A percentile compares a stretch with the other conserved stretches of the same genome.
Conservation (phyloP, 2,113 vertebrate species). For the Petrocephalus zakoni region DNA sequence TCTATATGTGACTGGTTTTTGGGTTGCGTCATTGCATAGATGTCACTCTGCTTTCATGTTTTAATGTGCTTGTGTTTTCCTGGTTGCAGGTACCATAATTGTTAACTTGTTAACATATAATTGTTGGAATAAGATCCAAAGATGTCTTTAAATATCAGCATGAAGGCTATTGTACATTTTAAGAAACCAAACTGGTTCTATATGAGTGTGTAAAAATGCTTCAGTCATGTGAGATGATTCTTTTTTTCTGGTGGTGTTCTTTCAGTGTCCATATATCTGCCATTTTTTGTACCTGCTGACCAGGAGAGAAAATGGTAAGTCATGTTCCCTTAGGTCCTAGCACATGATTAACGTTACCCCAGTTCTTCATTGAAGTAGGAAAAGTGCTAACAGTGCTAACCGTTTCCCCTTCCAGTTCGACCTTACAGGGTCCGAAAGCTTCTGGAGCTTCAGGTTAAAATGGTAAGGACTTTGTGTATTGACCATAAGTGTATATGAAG, state of each 20-base stretch:
- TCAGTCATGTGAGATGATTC: neutral
- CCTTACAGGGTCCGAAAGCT: conserved; percentile 75
- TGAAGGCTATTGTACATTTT: neutral
- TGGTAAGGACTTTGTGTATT: conserved; percentile 59
- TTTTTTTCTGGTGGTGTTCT: conserved; percentile 37
- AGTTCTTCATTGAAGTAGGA: neutral
- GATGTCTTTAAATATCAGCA: neutral
- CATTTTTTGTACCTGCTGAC: conserved; percentile 87
- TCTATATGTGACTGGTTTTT: neutral
- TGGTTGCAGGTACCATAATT: neutral
- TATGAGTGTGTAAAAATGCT: neutral
- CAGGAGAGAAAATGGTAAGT: conserved; percentile 78
- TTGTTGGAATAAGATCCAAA: neutral
- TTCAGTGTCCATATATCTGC: conserved; percentile 81
- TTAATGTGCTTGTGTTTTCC: neutral
- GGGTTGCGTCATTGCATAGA: neutral
- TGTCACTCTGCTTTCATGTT: neutral
- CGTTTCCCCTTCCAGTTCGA: conserved; percentile 60
- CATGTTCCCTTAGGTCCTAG: neutral
- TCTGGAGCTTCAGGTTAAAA: conserved; percentile 77
- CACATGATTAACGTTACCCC: neutral
- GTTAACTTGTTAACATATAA: too few species aligned
- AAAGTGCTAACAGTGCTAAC: neutral
- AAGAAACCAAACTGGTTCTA: neutral
- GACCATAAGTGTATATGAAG: neutral